Evolutionary conservation across 2,888 invertebrate genomes (phyloP).

Genomic region (Melanotus villosus): DNA sequence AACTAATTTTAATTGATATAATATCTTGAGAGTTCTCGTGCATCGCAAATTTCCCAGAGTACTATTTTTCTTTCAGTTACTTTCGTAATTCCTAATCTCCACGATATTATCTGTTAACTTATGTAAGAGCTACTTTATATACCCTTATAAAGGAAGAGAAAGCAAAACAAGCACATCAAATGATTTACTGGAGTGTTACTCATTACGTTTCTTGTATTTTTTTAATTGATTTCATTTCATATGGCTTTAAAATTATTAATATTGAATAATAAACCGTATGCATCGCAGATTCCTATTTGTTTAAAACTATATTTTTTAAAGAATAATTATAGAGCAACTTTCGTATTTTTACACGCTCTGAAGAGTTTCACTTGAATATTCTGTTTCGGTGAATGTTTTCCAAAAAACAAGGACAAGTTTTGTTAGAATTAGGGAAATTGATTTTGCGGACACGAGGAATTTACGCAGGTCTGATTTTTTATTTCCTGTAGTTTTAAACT

Average conservation of each 20-base stretch:
- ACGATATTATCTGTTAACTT: not conserved
- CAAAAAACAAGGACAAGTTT: slow-evolving; percentile 12
- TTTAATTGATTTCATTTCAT: not conserved
- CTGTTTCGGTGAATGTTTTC: slow-evolving; percentile 7
- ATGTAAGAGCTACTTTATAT: not conserved
- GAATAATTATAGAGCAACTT: not conserved
- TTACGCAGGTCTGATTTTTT: not conserved
- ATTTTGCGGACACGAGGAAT: not conserved
- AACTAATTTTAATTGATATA: too few relatives aligned
- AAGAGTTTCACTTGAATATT: slow-evolving; percentile 1
- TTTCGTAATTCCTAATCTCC: slow-evolving; percentile 2
- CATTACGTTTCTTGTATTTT: not conserved
- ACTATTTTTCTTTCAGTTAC: not conserved
- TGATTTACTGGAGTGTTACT: slow-evolving; percentile 23
- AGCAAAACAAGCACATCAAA: slow-evolving; percentile 10
- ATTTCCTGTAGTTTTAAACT: not conserved
- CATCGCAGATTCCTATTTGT: not conserved
- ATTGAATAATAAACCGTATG: not conserved
- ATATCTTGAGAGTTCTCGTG: too few relatives aligned
- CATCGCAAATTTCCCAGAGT: not conserved
- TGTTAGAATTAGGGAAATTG: not conserved
- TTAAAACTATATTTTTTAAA: not conserved
- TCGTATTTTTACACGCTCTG: slow-evolving; percentile 1
- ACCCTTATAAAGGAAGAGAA: slow-evolving; percentile 20
- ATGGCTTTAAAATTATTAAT: not conserved